Evolutionary conservation across 2,888 invertebrate species (phyloP), one percentile per base, ranked within the genome.

Genomic region (Hoplodrina ambigua): DNA sequence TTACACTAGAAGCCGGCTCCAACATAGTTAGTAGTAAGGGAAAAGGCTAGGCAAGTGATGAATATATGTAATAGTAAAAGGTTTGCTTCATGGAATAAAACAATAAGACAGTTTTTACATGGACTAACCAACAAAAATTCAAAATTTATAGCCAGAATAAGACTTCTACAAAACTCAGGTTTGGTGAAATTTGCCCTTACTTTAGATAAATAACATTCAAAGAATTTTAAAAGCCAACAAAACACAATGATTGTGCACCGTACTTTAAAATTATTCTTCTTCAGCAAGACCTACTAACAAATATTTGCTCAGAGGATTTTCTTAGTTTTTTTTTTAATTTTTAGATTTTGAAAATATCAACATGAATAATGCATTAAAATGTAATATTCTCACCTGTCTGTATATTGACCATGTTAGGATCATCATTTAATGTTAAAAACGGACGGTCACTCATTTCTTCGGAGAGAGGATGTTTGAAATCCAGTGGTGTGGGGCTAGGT

Each of bases 401-500:
- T 75, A 91, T 86, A 70, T 90, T 92, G 15, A 87, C 87, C 83
- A 92, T 88, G 79, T 91, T 92, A 17, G 89, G 84, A 60, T 93
- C 92, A 83, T 93, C 93, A 73, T 89, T 91, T 37, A 95, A 82
- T 44, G 89, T 86, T 72, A 95, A 83, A 83, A 96, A 96, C 54
- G 95, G 94, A 57, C 89, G 95, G 78, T 96, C 96, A 78, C 83
- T 91, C 84, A 94, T 94, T 87, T 95, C 96, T 69, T 96, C 96
- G 8, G 96, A 96, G 0, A 97, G 89, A 33, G 97, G 97, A 88
- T 97, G 97, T 69, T 96, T 96, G 79, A 96, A 96, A 66, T 96
- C 96, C 59, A 96, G 89, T 15, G 96, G 95, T n/a, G 97, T 96
- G 0, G 97, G 97, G 60, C 96, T 96, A 8, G 97, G 97, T 41